Percentiles rank a stretch among this genome's conserved stretches.
Evolutionary conservation across 2,888 invertebrate genomes (phyloP).

Genomic region (Julus scandinavius): DNA sequence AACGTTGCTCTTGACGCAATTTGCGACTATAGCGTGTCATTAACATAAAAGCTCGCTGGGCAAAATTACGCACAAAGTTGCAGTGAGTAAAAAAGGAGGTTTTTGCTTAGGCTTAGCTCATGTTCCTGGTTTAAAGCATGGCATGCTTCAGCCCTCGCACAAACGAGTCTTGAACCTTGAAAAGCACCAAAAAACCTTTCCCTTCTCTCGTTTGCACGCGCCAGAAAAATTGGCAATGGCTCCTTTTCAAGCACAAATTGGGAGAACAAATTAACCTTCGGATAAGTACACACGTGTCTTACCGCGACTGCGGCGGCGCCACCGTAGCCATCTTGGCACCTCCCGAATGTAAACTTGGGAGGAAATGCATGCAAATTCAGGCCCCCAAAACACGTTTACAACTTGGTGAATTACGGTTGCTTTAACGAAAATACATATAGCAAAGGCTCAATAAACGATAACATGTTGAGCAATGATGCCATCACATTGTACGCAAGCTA

Average conservation of each 20-base stretch:
- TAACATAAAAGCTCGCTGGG: no score
- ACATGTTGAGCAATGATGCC: no score
- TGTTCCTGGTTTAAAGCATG: background rate
- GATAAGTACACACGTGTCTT: background rate
- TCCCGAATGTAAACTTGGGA: background rate
- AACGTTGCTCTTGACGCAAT: no score
- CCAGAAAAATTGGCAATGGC: background rate
- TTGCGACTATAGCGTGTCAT: no score
- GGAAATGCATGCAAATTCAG: no score
- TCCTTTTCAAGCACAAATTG: background rate
- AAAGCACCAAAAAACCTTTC: slow-evolving; percentile 11
- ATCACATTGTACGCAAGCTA: no score
- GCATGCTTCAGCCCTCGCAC: background rate
- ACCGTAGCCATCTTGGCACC: background rate
- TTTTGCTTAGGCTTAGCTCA: background rate
- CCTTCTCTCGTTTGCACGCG: background rate
- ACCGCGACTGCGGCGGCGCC: background rate
- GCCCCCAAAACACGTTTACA: background rate
- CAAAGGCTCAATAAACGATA: no score
- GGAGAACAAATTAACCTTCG: background rate
- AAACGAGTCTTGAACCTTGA: slow-evolving; percentile 2
- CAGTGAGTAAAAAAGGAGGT: no score
- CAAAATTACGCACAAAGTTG: no score
- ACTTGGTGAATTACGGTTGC: no score
- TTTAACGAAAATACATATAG: no score